phyloP scores from a whole-genome alignment of 2,113 vertebrate genomes.

The Pachyramphus minor region DNA sequence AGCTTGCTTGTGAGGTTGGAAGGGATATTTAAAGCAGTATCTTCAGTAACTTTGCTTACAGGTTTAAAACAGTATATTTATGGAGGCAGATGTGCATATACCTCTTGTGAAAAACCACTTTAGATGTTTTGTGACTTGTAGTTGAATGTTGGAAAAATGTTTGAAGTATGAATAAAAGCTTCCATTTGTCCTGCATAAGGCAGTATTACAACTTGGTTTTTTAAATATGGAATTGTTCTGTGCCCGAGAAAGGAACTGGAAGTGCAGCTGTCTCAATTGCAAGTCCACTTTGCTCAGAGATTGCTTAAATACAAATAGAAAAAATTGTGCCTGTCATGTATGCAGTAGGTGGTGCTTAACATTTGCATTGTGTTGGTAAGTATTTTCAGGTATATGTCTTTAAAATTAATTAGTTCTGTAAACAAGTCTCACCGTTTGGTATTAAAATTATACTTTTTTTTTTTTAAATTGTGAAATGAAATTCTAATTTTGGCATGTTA shows the following conservation, averaged over 20 bases:
- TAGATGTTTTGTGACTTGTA: neutral
- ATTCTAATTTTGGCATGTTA: neutral
- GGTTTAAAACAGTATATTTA: neutral
- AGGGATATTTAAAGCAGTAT: neutral
- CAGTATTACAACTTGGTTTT: accelerated
- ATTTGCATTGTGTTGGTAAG: neutral
- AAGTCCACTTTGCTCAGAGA: neutral
- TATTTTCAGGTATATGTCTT: neutral
- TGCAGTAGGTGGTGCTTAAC: neutral
- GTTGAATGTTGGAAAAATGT: neutral
- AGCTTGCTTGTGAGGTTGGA: neutral
- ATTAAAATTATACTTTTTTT: neutral
- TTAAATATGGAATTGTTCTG: neutral
- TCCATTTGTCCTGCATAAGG: neutral
- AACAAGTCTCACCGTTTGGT: neutral
- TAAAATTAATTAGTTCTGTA: neutral
- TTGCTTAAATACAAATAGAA: neutral
- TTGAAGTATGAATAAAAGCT: neutral
- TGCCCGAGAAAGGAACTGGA: neutral
- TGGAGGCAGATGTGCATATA: neutral
- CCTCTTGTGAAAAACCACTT: neutral
- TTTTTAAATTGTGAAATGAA: neutral
- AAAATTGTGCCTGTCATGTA: neutral
- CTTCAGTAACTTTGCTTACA: neutral
- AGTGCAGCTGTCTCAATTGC: neutral